A percentile compares a stretch with the other conserved stretches of the same genome.
phyloP scores from a whole-genome alignment of 2,113 vertebrate species.

The Synchiropus splendidus region DNA sequence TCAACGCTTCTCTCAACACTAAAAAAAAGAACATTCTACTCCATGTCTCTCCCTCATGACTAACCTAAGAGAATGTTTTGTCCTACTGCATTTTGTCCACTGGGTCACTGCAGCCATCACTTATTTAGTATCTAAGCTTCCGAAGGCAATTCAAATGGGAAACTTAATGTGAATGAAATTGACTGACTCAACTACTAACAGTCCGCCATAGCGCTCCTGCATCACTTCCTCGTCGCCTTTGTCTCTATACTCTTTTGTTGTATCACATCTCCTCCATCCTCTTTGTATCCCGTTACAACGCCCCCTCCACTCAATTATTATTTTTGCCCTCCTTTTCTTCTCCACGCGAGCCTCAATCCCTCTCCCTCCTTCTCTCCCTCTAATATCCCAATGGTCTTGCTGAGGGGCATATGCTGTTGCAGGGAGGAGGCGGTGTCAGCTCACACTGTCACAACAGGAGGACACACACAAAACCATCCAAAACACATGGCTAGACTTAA shows the following conservation, averaged over 20 bases:
- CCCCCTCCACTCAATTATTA: not conserved
- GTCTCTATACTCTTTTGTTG: conserved; percentile 15
- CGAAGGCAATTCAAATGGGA: too few relatives aligned
- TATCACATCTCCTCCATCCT: conserved; percentile 16
- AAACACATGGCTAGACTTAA: too few relatives aligned
- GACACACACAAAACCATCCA: conserved; percentile 26
- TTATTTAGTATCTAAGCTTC: too few relatives aligned
- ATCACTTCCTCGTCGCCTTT: conserved; percentile 26
- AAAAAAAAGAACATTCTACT: too few relatives aligned
- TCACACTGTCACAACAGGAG: conserved; percentile 57
- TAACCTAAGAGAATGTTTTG: too few relatives aligned
- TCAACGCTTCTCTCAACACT: too few relatives aligned
- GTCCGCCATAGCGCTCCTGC: conserved; percentile 38
- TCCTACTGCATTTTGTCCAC: too few relatives aligned
- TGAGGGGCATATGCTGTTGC: conserved; percentile 66
- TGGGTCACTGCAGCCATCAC: too few relatives aligned
- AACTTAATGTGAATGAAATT: too few relatives aligned
- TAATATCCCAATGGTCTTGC: conserved; percentile 60
- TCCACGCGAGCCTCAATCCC: too few relatives aligned
- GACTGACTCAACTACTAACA: too few relatives aligned
- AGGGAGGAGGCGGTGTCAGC: conserved; percentile 59
- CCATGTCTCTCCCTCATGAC: too few relatives aligned
- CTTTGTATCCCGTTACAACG: conserved; percentile 18
- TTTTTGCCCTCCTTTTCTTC: conserved; percentile 3
- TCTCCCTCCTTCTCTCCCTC: conserved; percentile 32